Conservation (phyloP, 2,888 invertebrate genomes). For the Platycnemis pennipes region DNA sequence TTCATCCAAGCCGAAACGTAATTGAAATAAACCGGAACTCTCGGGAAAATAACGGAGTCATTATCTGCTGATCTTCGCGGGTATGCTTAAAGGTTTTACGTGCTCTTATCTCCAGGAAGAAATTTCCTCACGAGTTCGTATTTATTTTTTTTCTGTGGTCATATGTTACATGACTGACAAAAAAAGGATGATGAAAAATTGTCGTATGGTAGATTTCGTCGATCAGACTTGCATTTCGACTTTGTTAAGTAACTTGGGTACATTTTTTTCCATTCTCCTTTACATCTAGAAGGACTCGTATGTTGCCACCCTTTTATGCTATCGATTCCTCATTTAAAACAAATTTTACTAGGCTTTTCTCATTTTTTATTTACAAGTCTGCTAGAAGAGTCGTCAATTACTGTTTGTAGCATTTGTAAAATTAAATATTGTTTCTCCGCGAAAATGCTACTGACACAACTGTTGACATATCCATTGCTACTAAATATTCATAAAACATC, state of each 20-base stretch:
- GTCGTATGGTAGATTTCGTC: not conserved
- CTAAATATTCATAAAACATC: too few species aligned
- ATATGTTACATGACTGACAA: not conserved
- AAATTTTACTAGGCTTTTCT: too few species aligned
- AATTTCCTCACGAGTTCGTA: not conserved
- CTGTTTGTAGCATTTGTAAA: too few species aligned
- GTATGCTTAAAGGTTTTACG: not conserved
- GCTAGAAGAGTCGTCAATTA: too few species aligned
- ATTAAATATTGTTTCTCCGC: too few species aligned
- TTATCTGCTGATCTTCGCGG: not conserved
- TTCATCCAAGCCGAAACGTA: not conserved
- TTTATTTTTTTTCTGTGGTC: not conserved
- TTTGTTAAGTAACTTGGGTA: not conserved
- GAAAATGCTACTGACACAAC: too few species aligned
- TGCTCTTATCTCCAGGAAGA: not conserved
- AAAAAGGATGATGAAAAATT: not conserved
- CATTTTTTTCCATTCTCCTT: not conserved
- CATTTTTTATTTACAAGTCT: too few species aligned
- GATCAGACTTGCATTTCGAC: not conserved
- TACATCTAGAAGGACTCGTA: too few species aligned
- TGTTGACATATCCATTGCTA: too few species aligned
- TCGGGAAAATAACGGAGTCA: not conserved
- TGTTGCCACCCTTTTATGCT: too few species aligned
- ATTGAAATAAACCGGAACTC: not conserved
- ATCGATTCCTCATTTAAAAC: too few species aligned